Conservation (phyloP, 1,140 invertebrate species). For the Magallana gigas region DNA sequence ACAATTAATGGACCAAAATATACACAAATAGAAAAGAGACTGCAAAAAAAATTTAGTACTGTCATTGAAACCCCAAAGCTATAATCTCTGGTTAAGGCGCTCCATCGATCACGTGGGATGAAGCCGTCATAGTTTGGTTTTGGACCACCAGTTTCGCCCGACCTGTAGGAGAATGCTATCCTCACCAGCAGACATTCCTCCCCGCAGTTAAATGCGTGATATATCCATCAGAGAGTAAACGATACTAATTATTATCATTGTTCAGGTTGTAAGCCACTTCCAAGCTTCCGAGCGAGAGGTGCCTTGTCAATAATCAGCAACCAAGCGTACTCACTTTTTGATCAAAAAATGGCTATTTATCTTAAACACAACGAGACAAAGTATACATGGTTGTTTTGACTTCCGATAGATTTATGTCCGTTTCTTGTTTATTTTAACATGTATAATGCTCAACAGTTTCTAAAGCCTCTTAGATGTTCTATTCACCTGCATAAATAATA, state of each 20-base stretch:
- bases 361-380: neutral
- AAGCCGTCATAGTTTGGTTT: neutral
- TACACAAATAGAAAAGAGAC: neutral
- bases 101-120: neutral
- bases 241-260: slow-evolving; percentile 32
- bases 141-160: neutral
- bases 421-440: neutral
- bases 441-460: neutral
- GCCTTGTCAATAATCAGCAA: neutral
- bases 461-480: neutral
- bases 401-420: neutral
- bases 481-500: neutral
- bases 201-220: slow-evolving; percentile 22
- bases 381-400: neutral
- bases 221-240: slow-evolving; percentile 24
- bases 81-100: neutral
- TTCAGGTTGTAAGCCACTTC: neutral
- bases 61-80: slow-evolving; percentile 1
- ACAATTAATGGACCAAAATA: neutral
- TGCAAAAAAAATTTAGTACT: neutral
- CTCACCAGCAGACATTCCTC: slow-evolving; percentile 3
- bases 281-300: neutral
- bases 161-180: neutral
- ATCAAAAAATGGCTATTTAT: neutral
- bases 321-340: neutral